Conservation (phyloP, 1,140 invertebrate genomes). For the Drosophila serrata region DNA sequence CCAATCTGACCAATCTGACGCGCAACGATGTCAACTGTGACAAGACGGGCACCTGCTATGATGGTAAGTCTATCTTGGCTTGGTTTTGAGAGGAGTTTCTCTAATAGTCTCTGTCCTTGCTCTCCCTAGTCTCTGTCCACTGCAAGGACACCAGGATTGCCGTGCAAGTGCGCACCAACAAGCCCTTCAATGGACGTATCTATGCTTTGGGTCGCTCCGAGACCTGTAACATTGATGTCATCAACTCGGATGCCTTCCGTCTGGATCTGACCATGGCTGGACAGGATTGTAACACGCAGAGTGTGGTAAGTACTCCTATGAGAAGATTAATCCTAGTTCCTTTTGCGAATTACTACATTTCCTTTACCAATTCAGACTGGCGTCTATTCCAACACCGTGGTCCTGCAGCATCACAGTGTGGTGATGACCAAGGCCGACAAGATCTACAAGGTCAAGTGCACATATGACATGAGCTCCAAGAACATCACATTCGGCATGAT, state of each 20-base stretch:
- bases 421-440: constrained; percentile 99
- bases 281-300: constrained; percentile 97
- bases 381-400: constrained; percentile 97
- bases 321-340: too few species aligned
- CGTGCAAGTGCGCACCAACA: constrained; percentile 96
- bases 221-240: constrained; percentile 97
- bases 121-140: constrained; percentile 93
- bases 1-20: constrained; percentile 89
- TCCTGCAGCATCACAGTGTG: constrained; percentile 97
- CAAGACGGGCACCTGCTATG: constrained; percentile 97
- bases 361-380: constrained; percentile 90
- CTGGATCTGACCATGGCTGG: constrained; percentile 96
- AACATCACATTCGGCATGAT: constrained; percentile 99
- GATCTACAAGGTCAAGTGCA: constrained; percentile 98
- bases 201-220: constrained; percentile 96
- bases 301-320: constrained; percentile 89
- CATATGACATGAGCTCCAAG: constrained; percentile 98
- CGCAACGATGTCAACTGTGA: constrained; percentile 95
- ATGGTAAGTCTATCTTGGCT: constrained; percentile 88
- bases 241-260: constrained; percentile 96
- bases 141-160: constrained; percentile 98
- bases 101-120: background rate
- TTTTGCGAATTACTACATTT: background rate
- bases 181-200: constrained; percentile 97
- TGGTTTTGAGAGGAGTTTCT: too few species aligned